phyloP scores from a whole-genome alignment of 2,113 vertebrate genomes.

The Pseudorhombus dupliciocellatus region DNA sequence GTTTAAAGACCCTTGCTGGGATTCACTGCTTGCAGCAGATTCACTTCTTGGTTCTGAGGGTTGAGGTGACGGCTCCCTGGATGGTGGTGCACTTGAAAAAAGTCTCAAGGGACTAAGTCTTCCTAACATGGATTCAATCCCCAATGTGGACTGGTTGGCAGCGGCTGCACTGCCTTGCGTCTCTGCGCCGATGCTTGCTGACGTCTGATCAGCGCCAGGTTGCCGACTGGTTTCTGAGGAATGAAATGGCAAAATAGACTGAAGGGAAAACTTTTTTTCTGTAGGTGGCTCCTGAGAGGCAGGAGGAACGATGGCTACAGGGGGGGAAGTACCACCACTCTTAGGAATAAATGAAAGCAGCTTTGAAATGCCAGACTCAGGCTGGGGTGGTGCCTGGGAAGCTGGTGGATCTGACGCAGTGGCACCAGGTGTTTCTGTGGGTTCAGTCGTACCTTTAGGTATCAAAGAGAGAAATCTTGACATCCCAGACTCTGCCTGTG shows the following conservation, averaged over 20 bases:
- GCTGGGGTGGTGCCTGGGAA: constrained; percentile 47
- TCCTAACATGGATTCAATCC: constrained; percentile 87
- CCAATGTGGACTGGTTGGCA: constrained; percentile 69
- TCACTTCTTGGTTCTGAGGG: constrained; percentile 56
- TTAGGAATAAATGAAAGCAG: constrained; percentile 74
- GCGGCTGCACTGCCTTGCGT: constrained; percentile 34
- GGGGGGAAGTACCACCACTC: constrained; percentile 63
- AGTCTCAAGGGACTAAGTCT: constrained; percentile 85
- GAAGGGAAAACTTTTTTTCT: constrained; percentile 79
- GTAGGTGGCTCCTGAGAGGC: constrained; percentile 69
- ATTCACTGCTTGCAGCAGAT: constrained; percentile 53
- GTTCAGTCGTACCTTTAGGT: constrained; percentile 64
- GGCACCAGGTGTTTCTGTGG: constrained; percentile 57
- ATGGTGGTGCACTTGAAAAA: constrained; percentile 75
- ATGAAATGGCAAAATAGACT: constrained; percentile 78
- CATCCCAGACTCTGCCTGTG: constrained; percentile 76
- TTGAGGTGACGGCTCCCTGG: constrained; percentile 67
- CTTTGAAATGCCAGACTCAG: constrained; percentile 71
- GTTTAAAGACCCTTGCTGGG: constrained; percentile 46
- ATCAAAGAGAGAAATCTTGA: constrained; percentile 79
- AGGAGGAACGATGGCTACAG: constrained; percentile 72
- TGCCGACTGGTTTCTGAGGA: constrained; percentile 55
- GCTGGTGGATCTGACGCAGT: constrained; percentile 29
- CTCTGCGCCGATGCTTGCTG: constrained; percentile 28
- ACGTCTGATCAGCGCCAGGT: constrained; percentile 34